A percentile compares a stretch with the other conserved stretches of the same genome.
These are phyloP conservation scores for Micromussa lordhowensis DNA, from an alignment of 92 coral and sea anemone genomes.

Conservation along the genomic window DNA sequence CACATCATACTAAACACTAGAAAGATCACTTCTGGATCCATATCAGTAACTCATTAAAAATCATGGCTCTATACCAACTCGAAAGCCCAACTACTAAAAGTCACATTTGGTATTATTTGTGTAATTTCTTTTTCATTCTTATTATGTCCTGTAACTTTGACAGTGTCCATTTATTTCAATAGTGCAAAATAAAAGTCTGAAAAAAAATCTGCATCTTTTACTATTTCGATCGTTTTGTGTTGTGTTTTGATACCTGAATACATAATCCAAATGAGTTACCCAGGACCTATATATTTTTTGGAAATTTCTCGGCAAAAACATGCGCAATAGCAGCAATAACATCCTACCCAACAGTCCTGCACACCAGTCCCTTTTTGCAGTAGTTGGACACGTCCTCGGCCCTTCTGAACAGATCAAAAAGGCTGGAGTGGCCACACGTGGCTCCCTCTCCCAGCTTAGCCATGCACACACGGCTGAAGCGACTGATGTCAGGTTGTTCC, in stretches of 20 bases:
- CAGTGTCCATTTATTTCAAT: too few relatives aligned
- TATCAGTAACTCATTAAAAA: too few relatives aligned
- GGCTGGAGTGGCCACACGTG: conserved; percentile 79
- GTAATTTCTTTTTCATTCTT: too few relatives aligned
- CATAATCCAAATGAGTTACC: background rate
- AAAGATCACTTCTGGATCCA: too few relatives aligned
- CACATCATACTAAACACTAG: background rate
- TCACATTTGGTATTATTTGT: too few relatives aligned
- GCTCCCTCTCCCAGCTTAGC: conserved; percentile 85
- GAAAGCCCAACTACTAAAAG: too few relatives aligned
- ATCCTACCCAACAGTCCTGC: conserved; percentile 82
- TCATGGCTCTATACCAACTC: too few relatives aligned
- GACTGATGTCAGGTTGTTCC: conserved; percentile 78
- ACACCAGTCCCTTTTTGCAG: conserved; percentile 70
- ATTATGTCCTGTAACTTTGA: too few relatives aligned
- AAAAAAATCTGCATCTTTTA: background rate
- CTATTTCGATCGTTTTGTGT: background rate
- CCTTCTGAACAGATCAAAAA: conserved; percentile 71
- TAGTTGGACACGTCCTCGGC: conserved; percentile 63
- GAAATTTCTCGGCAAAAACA: background rate
- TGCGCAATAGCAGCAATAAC: background rate
- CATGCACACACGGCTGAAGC: conserved; percentile 75
- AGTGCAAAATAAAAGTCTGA: too few relatives aligned
- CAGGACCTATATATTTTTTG: background rate
- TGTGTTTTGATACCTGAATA: background rate